Conservation (phyloP, 2,888 invertebrate genomes). For the Ormyrus thymus region DNA sequence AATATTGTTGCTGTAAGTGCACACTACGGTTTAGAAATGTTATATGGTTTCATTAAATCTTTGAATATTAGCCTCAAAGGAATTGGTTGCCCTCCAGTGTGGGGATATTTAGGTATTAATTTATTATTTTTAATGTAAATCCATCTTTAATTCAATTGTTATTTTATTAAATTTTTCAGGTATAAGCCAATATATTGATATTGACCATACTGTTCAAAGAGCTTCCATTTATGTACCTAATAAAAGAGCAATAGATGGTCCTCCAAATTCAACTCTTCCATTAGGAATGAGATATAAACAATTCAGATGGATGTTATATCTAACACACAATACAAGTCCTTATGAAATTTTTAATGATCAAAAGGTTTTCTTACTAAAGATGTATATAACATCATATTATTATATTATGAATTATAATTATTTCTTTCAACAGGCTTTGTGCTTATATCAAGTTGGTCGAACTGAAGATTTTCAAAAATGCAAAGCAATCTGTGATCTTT, state of each 20-base stretch:
- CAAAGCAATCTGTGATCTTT: conserved; percentile 75
- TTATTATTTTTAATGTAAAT: background rate
- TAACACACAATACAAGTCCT: conserved; percentile 74
- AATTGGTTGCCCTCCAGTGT: conserved; percentile 80
- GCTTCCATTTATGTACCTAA: conserved; percentile 77
- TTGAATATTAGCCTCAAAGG: conserved; percentile 75
- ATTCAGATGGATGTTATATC: conserved; percentile 77
- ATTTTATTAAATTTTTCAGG: conserved; percentile 65
- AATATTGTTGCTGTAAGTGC: conserved; percentile 79
- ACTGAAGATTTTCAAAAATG: conserved; percentile 67
- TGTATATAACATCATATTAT: background rate
- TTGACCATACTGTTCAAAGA: conserved; percentile 77
- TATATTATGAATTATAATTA: background rate
- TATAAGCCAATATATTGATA: conserved; percentile 77
- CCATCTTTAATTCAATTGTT: background rate
- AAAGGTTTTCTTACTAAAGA: conserved; percentile 69
- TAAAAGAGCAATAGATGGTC: conserved; percentile 74
- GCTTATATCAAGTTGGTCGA: conserved; percentile 61
- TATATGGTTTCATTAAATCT: conserved; percentile 63
- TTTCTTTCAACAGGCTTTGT: conserved; percentile 48
- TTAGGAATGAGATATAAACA: conserved; percentile 77
- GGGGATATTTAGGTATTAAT: conserved; percentile 77
- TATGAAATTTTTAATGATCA: conserved; percentile 72
- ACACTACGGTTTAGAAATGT: conserved; percentile 77
- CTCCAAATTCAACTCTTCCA: conserved; percentile 76